Percentiles rank a stretch among this genome's conserved stretches.
These are phyloP conservation scores for Thalassaphorura encarpata DNA, from an alignment of 1,140 invertebrate species.

Conservation along the genomic window DNA sequence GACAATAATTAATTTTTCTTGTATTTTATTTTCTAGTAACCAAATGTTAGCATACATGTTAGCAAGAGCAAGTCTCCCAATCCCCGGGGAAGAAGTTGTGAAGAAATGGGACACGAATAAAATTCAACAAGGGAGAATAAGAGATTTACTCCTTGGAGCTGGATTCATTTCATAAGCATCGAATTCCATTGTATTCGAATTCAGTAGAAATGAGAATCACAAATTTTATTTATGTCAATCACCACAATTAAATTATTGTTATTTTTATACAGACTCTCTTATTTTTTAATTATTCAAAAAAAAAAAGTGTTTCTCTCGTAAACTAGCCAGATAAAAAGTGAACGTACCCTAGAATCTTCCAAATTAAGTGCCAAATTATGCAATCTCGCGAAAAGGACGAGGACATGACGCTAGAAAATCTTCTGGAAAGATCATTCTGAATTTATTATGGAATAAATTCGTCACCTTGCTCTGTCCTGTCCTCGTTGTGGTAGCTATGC, in stretches of 20 bases:
- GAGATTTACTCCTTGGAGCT: slow-evolving; percentile 19
- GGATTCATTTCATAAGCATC: slow-evolving; percentile 26
- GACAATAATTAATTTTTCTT: no score
- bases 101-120: slow-evolving; percentile 24
- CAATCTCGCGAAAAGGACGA: no score
- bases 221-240: no score
- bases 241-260: no score
- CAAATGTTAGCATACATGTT: slow-evolving; percentile 10
- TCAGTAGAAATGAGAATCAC: background rate
- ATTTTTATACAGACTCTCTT: background rate
- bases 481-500: no score
- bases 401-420: slow-evolving; percentile 41
- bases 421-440: background rate
- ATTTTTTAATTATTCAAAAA: background rate
- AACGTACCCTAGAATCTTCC: no score
- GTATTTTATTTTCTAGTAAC: slow-evolving; percentile 16
- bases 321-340: no score
- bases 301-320: background rate
- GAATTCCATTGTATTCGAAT: background rate
- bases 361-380: no score
- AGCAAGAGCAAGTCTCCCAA: slow-evolving; percentile 20
- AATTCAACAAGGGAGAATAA: slow-evolving; percentile 18
- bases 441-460: background rate
- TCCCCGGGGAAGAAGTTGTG: slow-evolving; percentile 20
- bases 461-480: no score